Conservation (phyloP, 2,113 vertebrate genomes). For the Boleophthalmus pectinirostris region DNA sequence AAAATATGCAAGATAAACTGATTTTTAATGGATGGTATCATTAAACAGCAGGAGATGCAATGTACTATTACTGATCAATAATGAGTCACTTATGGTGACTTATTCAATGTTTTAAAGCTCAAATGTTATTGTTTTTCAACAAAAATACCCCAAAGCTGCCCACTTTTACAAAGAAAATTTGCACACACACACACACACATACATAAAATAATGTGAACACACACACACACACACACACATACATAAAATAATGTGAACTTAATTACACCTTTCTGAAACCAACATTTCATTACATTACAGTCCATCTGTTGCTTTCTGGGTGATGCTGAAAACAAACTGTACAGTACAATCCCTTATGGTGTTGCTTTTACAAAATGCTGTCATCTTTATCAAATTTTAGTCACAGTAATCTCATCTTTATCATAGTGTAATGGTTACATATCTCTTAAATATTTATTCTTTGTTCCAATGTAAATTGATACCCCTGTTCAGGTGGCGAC, state of each 20-base stretch:
- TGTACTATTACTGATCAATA: too few species aligned
- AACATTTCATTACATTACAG: not conserved
- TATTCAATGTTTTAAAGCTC: too few species aligned
- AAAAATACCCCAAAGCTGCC: too few species aligned
- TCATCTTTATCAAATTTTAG: too few species aligned
- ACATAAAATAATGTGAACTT: not conserved
- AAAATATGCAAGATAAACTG: too few species aligned
- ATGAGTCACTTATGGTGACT: too few species aligned
- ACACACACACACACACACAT: too few species aligned
- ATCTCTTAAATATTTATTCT: not conserved
- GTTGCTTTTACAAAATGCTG: not conserved
- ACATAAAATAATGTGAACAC: not conserved
- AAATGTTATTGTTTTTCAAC: too few species aligned
- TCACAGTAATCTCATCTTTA: not conserved
- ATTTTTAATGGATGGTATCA: too few species aligned
- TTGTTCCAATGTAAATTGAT: not conserved
- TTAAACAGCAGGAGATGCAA: too few species aligned
- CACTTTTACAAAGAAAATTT: too few species aligned
- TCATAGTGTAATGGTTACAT: not conserved
- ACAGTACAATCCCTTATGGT: not conserved
- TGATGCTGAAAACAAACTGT: not conserved
- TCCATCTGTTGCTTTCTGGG: not conserved
- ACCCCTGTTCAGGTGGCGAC: not conserved
- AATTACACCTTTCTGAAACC: not conserved
- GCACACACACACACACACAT: too few species aligned